Evolutionary conservation across 2,888 invertebrate species (phyloP).

Genomic region (Pogonocherus hispidulus): DNA sequence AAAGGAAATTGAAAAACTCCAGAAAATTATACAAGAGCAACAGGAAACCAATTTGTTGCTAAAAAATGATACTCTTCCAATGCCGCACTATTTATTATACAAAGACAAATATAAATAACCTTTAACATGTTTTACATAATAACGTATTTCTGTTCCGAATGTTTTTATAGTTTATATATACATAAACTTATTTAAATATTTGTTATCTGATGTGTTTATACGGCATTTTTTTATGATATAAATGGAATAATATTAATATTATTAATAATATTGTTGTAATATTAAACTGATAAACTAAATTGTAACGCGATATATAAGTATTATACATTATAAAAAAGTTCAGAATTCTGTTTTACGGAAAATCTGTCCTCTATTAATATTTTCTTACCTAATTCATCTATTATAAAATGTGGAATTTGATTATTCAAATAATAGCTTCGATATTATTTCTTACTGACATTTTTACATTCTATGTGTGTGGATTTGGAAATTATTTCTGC

Average conservation of each 20-base stretch:
- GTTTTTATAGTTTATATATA: constrained; percentile 16
- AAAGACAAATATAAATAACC: constrained; percentile 61
- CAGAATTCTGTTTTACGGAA: no score
- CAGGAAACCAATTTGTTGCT: constrained; percentile 64
- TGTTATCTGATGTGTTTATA: constrained; percentile 22
- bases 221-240: constrained; percentile 18
- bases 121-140: constrained; percentile 14
- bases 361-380: no score
- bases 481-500: no score
- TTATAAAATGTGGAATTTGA: no score
- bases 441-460: no score
- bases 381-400: no score
- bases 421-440: no score
- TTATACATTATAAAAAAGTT: no score
- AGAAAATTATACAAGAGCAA: constrained; percentile 68
- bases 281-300: no score
- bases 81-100: constrained; percentile 63
- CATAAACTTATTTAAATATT: background rate
- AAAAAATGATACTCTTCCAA: constrained; percentile 61
- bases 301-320: no score
- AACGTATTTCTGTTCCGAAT: constrained; percentile 1
- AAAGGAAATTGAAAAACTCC: constrained; percentile 68
- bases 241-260: background rate
- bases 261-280: no score
- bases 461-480: no score